Percentiles rank a stretch among this genome's conserved stretches.
Evolutionary conservation across 2,888 invertebrate genomes (phyloP).

Genomic region (Agriotes lineatus): DNA sequence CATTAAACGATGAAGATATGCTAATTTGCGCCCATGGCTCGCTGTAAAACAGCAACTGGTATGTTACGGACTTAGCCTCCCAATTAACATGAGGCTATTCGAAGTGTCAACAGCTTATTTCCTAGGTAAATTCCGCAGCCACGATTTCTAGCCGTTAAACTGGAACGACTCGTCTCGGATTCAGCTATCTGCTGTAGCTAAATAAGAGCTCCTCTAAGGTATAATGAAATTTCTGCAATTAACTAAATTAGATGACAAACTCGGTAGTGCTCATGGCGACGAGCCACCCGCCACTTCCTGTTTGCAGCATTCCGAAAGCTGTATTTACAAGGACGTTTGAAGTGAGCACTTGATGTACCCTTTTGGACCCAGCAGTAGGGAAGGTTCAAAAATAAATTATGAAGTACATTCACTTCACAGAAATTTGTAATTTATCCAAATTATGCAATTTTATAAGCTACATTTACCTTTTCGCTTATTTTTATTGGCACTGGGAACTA

Average conservation of each 20-base stretch:
- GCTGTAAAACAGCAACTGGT: conserved; percentile 6
- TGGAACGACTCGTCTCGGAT: conserved; percentile 21
- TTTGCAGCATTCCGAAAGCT: not conserved
- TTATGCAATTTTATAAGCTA: too few relatives aligned
- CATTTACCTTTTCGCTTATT: too few relatives aligned
- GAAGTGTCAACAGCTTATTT: conserved; percentile 22
- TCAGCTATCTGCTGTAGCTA: not conserved
- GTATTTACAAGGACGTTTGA: conserved; percentile 5
- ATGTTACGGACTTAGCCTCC: not conserved
- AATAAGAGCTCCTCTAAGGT: not conserved
- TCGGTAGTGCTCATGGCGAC: not conserved
- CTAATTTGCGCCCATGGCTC: not conserved
- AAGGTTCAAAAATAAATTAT: not conserved
- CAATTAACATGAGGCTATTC: conserved; percentile 2
- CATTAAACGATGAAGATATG: not conserved
- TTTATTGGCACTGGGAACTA: too few relatives aligned
- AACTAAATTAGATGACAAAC: conserved; percentile 16
- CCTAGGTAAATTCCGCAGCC: conserved; percentile 19
- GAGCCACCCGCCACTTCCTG: not conserved
- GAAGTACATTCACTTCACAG: too few relatives aligned
- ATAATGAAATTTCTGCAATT: conserved; percentile 22
- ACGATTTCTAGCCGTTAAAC: conserved; percentile 29
- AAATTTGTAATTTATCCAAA: too few relatives aligned
- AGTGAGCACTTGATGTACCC: not conserved
- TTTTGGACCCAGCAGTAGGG: not conserved